Evolutionary conservation across 2,888 invertebrate species (phyloP), one percentile per base, ranked within the genome.

Genomic region (Hirtodrosophila alboralis): DNA sequence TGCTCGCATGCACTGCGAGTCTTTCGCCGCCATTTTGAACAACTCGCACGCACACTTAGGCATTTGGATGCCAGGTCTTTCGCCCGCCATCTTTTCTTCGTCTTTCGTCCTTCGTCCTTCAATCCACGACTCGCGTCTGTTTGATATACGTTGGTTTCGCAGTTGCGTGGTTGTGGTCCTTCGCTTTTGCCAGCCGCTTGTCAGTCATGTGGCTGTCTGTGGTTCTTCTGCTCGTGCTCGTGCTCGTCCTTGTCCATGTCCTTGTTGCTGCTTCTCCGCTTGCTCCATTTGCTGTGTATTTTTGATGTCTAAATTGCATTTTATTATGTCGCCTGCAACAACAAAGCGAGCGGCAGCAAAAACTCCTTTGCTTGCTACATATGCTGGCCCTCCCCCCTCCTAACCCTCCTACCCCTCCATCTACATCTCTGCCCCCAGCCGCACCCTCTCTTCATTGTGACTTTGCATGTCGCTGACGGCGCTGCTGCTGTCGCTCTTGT

Each of bases 221-320:
- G 63, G 56, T 45, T 62, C 74, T 53, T 60, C 30, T 44, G 16
- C 34, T 10, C 47, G 9, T 23, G 6, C 27, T 13, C 38, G 12
- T 13, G 26, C 30, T 13, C 38, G 8, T 21, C 2, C 33, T 26
- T 21, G 48, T 41, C 45, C 41, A 43, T 37, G 61, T 62, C 58
- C 31, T 54, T 56, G 56, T 37, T 34, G 33, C 33, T 59, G 57
- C 30, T 48, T 13, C 69, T 80, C 51, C 67, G 59, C 52, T 53
- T 63, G 81, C 81, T 80, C 79, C 81, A 80, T 80, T 80, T 84
- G 67, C 86, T 79, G 71, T 72, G 49, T 81, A 86, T 81, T 80
- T 84, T 86, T 78, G 87, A 86, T 86, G 85, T 84, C 86, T 86
- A 84, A 84, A 86, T 86, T 84, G 83, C 83, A 84, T 84, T 84